These are phyloP conservation scores for Oryzaephilus surinamensis DNA, from an alignment of 1,140 invertebrate species.

Conservation along the genomic window DNA sequence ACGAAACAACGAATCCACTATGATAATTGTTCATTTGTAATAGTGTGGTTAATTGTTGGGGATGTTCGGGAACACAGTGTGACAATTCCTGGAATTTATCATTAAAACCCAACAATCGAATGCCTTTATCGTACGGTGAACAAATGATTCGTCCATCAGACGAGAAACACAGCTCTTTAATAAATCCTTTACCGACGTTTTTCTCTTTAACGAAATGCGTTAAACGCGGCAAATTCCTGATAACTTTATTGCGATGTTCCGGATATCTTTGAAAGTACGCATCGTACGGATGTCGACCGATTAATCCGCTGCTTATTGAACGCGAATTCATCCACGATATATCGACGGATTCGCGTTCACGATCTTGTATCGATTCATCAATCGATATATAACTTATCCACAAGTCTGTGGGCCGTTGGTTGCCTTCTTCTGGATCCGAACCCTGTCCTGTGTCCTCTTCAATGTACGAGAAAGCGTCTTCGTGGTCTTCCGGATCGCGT, in stretches of 20 bases:
- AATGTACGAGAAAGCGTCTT: conserved; percentile 27
- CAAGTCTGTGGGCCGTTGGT: conserved; percentile 23
- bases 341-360: not conserved
- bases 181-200: conserved; percentile 77
- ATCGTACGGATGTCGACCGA: conserved; percentile 17
- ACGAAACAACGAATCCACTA: conserved; percentile 76
- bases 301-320: conserved; percentile 27
- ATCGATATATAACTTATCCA: conserved; percentile 31
- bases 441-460: conserved; percentile 20
- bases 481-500: no score
- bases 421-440: no score
- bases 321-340: no score
- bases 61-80: conserved; percentile 46
- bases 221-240: conserved; percentile 61
- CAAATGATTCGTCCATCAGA: conserved; percentile 79
- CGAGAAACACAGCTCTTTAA: conserved; percentile 82
- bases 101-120: conserved; percentile 72
- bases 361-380: conserved; percentile 17
- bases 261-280: conserved; percentile 23
- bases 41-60: conserved; percentile 40
- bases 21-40: conserved; percentile 66
- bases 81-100: conserved; percentile 68
- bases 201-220: conserved; percentile 80
- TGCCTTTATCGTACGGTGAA: conserved; percentile 77
- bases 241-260: conserved; percentile 24